A percentile compares a stretch with the other conserved stretches of the same genome.
Conservation (phyloP, 92 coral and sea anemone species). For the Palythoa caribaeorum region DNA sequence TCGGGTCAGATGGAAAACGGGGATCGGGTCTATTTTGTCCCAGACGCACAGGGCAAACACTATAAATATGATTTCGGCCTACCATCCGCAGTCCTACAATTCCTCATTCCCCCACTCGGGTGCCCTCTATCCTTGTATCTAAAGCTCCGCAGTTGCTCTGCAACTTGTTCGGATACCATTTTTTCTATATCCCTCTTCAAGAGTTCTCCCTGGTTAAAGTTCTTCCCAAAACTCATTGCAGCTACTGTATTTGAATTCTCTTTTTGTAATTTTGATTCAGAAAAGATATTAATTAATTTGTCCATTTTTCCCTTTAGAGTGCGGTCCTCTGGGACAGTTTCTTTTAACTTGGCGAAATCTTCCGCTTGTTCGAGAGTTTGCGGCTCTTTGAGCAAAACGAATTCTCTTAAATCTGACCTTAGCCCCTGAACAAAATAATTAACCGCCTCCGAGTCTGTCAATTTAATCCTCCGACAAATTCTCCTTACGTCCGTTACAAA, state of each 20-base stretch:
- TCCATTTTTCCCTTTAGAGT: slow-evolving; percentile 30
- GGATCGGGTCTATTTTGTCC: neutral
- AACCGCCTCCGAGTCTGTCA: slow-evolving; percentile 14
- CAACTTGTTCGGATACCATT: slow-evolving; percentile 7
- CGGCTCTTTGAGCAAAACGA: slow-evolving; percentile 28
- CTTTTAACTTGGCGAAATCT: slow-evolving; percentile 34
- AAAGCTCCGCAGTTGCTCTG: slow-evolving; percentile 12
- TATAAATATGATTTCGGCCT: slow-evolving; percentile 27
- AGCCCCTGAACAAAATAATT: slow-evolving; percentile 37
- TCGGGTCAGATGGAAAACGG: neutral
- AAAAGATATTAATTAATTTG: slow-evolving; percentile 3
- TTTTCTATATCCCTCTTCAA: neutral
- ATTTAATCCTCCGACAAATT: slow-evolving; percentile 16
- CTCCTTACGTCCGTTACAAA: slow-evolving; percentile 16
- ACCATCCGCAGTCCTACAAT: slow-evolving; percentile 12
- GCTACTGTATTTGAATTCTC: slow-evolving; percentile 1
- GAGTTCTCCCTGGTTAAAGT: neutral
- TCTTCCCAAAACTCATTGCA: slow-evolving; percentile 1
- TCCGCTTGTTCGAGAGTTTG: slow-evolving; percentile 33
- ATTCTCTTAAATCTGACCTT: slow-evolving; percentile 15
- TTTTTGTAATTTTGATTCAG: slow-evolving; percentile 1
- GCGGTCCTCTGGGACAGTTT: slow-evolving; percentile 41
- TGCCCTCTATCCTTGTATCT: slow-evolving; percentile 4
- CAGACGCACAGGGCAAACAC: slow-evolving; percentile 21
- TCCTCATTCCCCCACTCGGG: slow-evolving; percentile 26